These are phyloP conservation scores for Phalacrocorax brasilianus DNA, from an alignment of 2,113 vertebrate genomes.

Conservation along the genomic window DNA sequence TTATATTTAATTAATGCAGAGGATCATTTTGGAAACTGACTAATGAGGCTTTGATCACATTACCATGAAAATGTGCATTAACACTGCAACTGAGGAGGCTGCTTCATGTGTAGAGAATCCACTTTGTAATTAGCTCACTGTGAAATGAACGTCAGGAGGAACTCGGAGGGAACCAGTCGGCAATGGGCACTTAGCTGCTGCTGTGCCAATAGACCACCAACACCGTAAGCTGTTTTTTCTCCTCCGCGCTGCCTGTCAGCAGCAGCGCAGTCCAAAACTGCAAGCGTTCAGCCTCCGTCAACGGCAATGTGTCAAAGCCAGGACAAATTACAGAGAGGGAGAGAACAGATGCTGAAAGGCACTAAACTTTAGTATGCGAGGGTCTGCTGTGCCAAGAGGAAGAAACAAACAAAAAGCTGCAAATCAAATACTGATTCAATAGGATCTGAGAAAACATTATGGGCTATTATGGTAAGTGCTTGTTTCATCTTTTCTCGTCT, in stretches of 20 bases:
- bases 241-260: conserved; percentile 45
- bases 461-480: not conserved
- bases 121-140: conserved; percentile 86
- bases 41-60: conserved; percentile 96
- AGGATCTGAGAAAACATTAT: conserved; percentile 8
- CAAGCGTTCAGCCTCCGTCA: conserved; percentile 51
- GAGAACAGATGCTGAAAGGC: conserved; percentile 57
- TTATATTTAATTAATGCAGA: conserved; percentile 93
- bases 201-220: conserved; percentile 74
- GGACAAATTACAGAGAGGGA: conserved; percentile 39
- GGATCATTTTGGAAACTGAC: conserved; percentile 87
- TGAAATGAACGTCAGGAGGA: conserved; percentile 74
- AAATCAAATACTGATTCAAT: conserved; percentile 45
- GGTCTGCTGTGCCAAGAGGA: conserved; percentile 2
- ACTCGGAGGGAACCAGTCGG: conserved; percentile 54
- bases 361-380: conserved; percentile 68
- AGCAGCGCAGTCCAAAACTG: conserved; percentile 52
- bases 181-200: conserved; percentile 64
- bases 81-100: conserved; percentile 75
- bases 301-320: conserved; percentile 45
- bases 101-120: conserved; percentile 81
- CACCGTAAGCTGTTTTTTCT: conserved; percentile 38
- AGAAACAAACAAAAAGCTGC: conserved; percentile 27
- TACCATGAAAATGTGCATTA: conserved; percentile 88
- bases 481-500: conserved; percentile 19